A percentile compares a stretch with the other conserved stretches of the same genome.
Evolutionary conservation across 2,888 invertebrate species (phyloP).

Genomic region (Chalcosyrphus nemorum): DNA sequence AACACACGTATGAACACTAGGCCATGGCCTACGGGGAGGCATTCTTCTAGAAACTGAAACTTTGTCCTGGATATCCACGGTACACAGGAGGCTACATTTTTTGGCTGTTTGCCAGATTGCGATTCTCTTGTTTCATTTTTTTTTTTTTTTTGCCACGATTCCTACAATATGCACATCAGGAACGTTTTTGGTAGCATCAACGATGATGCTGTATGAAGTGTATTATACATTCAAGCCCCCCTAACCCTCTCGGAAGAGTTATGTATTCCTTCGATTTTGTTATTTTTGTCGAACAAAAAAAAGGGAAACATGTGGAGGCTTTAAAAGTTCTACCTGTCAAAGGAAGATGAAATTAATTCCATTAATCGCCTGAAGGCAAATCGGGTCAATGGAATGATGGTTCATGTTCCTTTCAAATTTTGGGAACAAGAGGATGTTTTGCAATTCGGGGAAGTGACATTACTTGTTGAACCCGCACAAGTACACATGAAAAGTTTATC

Average conservation of each 20-base stretch:
- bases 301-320: slow-evolving; percentile 9
- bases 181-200: slow-evolving; percentile 15
- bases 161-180: slow-evolving; percentile 37
- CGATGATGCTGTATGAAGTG: slow-evolving; percentile 18
- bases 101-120: slow-evolving; percentile 63
- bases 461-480: too few species aligned
- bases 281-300: background rate
- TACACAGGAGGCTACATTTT: slow-evolving; percentile 36
- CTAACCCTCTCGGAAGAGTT: slow-evolving; percentile 3
- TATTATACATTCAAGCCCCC: slow-evolving; percentile 14
- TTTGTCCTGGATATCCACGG: slow-evolving; percentile 60
- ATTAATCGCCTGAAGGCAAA: slow-evolving; percentile 22
- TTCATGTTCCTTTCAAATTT: background rate
- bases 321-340: slow-evolving; percentile 30
- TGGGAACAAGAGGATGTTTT: background rate
- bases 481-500: too few species aligned
- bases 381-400: background rate
- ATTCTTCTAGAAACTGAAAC: slow-evolving; percentile 67
- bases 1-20: slow-evolving; percentile 22
- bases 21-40: slow-evolving; percentile 51
- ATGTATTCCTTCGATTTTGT: slow-evolving; percentile 29
- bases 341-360: slow-evolving; percentile 56
- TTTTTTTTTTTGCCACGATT: slow-evolving; percentile 19
- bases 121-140: background rate
- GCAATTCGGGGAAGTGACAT: background rate